phyloP scores from a whole-genome alignment of 2,797 vertebrate species.

The Antennarius maculatus region DNA sequence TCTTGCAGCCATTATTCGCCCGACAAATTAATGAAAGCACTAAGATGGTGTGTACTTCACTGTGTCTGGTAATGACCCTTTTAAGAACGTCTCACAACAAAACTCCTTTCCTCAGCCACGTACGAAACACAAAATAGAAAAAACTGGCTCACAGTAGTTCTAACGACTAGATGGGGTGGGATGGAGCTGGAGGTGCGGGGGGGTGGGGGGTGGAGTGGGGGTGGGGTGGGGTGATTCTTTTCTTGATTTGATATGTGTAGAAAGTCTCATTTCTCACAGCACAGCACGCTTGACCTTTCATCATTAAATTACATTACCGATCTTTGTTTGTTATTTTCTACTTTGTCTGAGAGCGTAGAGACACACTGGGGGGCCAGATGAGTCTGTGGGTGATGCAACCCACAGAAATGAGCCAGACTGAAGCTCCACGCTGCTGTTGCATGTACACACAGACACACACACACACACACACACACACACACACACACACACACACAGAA shows the following conservation, averaged over 20 bases:
- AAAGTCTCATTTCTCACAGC: constrained; percentile 32
- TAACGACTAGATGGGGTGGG: constrained; percentile 16
- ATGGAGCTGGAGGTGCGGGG: too few relatives aligned
- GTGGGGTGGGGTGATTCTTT: constrained; percentile 1
- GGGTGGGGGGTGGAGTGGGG: not conserved
- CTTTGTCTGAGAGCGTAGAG: constrained; percentile 11
- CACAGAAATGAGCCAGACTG: not conserved
- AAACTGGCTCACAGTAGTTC: constrained; percentile 2
- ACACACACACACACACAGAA: not conserved
- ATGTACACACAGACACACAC: not conserved
- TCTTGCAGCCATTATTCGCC: constrained; percentile 75
- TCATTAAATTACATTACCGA: constrained; percentile 1
- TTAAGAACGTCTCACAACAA: constrained; percentile 15
- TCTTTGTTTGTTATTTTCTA: constrained; percentile 17
- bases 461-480: not conserved
- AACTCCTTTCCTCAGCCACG: not conserved
- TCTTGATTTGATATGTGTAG: constrained; percentile 27
- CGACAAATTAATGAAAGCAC: constrained; percentile 65
- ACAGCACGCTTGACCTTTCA: constrained; percentile 19
- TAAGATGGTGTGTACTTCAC: constrained; percentile 30
- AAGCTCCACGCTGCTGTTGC: constrained; percentile 27
- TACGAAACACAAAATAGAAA: constrained; percentile 1
- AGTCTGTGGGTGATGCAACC: constrained; percentile 61
- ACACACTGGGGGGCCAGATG: constrained; percentile 4
- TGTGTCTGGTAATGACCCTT: constrained; percentile 27